These are phyloP conservation scores for Ephialtes manifestator DNA, from an alignment of 2,888 invertebrate genomes.

Conservation along the genomic window DNA sequence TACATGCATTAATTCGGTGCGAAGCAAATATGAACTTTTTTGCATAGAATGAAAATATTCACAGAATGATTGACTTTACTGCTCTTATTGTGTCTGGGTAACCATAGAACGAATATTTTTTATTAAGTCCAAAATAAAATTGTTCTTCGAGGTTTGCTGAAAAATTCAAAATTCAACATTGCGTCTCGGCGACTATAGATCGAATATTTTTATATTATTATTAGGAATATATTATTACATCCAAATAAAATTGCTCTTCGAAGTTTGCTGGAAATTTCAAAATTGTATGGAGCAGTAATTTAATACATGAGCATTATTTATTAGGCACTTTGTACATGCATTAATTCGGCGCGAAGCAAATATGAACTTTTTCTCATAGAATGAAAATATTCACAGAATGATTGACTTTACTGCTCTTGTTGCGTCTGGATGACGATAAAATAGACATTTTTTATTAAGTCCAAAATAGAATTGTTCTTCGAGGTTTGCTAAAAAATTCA, in stretches of 20 bases:
- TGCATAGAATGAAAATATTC: neutral
- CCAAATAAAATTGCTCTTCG: no score
- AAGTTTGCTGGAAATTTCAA: no score
- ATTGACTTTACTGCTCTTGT: neutral
- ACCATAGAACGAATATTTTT: neutral
- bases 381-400: neutral
- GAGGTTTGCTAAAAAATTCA: neutral
- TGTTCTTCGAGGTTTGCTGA: neutral
- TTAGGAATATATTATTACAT: no score
- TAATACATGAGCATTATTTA: conserved; percentile 48
- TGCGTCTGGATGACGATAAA: neutral
- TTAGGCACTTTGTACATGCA: conserved; percentile 37
- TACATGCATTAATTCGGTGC: conserved; percentile 43
- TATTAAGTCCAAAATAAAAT: conserved; percentile 5
- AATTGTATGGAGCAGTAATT: conserved; percentile 42
- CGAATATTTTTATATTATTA: no score
- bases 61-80: neutral
- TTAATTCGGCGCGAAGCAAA: conserved; percentile 50
- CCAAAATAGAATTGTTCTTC: conserved; percentile 1
- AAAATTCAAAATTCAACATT: no score
- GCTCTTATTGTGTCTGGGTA: neutral
- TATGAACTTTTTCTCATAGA: conserved; percentile 2
- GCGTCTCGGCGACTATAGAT: no score
- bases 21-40: conserved; percentile 34
- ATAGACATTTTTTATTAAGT: neutral